Evolutionary conservation across 2,113 vertebrate genomes (phyloP).

Genomic region (Arizona elegans): DNA sequence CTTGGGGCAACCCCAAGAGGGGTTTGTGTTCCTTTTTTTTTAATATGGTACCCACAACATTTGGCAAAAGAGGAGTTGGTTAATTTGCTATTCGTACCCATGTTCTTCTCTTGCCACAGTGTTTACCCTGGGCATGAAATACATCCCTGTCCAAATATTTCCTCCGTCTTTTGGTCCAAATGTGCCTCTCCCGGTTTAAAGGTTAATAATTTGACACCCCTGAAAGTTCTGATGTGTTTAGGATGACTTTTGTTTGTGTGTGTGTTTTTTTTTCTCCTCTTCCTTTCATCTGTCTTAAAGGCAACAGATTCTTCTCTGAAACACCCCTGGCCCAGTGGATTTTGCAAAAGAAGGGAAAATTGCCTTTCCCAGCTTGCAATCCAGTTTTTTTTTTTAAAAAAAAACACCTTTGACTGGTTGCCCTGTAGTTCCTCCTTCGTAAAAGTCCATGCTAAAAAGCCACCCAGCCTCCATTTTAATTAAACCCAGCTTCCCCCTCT

Average conservation of each 20-base stretch:
- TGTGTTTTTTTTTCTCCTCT: not conserved
- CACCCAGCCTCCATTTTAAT: not conserved
- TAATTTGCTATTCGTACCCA: not conserved
- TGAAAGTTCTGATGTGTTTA: slow-evolving; percentile 14
- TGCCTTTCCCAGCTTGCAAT: not conserved
- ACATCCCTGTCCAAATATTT: rapidly evolving
- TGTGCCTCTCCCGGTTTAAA: rapidly evolving
- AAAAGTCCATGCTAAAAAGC: not conserved
- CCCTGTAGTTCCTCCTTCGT: not conserved
- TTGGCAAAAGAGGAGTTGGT: not conserved
- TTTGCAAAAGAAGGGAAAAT: slow-evolving; percentile 19
- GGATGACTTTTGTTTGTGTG: not conserved
- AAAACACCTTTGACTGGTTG: not conserved
- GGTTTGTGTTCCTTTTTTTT: slow-evolving; percentile 21
- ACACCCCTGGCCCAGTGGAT: not conserved
- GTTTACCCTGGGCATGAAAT: not conserved
- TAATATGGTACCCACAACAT: slow-evolving; percentile 32
- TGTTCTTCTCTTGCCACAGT: not conserved
- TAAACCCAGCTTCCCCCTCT: not conserved
- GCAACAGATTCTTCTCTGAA: slow-evolving; percentile 3
- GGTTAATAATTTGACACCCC: not conserved
- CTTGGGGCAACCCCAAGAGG: slow-evolving; percentile 2
- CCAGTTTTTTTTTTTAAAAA: rapidly evolving
- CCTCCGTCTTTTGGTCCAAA: rapidly evolving
- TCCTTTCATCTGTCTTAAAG: slow-evolving; percentile 30